These are phyloP conservation scores for Heterotis niloticus DNA, from an alignment of 2,113 vertebrate species.

Conservation along the genomic window DNA sequence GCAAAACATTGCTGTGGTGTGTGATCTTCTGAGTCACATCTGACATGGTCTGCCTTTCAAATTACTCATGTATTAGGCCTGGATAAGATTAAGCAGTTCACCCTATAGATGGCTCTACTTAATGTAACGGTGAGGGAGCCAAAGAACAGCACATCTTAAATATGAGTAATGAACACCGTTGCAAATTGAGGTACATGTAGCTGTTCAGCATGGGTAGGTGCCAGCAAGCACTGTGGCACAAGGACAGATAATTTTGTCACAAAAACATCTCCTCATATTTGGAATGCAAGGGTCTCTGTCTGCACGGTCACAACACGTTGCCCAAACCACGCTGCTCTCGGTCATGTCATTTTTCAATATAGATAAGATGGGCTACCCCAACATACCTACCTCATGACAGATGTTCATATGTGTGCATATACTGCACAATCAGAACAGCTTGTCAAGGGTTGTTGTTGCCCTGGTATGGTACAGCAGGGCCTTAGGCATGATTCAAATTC, in stretches of 20 bases:
- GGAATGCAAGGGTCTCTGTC: neutral
- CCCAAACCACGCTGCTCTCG: too few relatives aligned
- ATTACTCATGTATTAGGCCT: constrained; percentile 18
- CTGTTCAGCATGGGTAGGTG: neutral
- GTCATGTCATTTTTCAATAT: neutral
- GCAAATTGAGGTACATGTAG: neutral
- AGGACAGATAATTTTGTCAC: constrained; percentile 23
- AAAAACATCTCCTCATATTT: neutral
- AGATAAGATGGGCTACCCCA: neutral
- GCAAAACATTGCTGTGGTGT: neutral
- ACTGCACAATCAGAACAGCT: too few relatives aligned
- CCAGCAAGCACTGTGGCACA: constrained; percentile 2
- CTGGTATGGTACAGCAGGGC: too few relatives aligned
- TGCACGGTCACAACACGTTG: neutral
- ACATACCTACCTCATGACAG: constrained; percentile 51
- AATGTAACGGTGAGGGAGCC: neutral
- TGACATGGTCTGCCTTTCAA: constrained; percentile 5
- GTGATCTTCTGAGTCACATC: neutral
- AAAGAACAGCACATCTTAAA: constrained; percentile 18
- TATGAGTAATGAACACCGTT: constrained; percentile 24
- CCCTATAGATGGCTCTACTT: neutral
- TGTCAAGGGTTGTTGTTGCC: too few relatives aligned
- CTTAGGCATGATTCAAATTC: too few relatives aligned
- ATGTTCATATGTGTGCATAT: neutral
- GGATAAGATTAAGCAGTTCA: constrained; percentile 18